Evolutionary conservation across 2,113 vertebrate genomes (phyloP), one percentile per base, ranked within the genome.

Genomic region (Neotoma lepida): DNA sequence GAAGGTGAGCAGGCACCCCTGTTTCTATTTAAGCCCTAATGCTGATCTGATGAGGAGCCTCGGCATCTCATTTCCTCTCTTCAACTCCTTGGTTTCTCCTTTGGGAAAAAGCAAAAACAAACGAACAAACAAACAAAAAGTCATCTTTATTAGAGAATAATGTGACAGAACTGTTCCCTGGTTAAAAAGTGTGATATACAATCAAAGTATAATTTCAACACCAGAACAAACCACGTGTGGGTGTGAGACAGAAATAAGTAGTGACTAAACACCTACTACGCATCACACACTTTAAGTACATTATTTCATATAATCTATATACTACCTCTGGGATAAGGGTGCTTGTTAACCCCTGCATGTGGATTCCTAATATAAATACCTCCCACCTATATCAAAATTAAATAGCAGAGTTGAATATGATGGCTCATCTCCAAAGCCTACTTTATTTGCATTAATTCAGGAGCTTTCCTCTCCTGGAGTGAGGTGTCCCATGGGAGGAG

Each of bases 141-240:
- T 41, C 22, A 70, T 70, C 35, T n/a, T 88, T 86, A 20, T 20
- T 64, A 90, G 56, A 76, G 28, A 56, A 90, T 86, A 90, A 82
- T 18, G 22, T 85, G 22, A 78, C 4, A 84, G 9, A 73, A 70
- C 12, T 91, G 12, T 64, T 86, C 22, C 76, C 81, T 87, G 7
- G 7, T 61, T 90, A 94, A 73, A 73, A 93, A 87, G 17, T 71
- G 66, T 91, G 54, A 88, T 84, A 70, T 41, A 61, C 17, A 93
- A 74, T 1, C 64, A 54, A 94, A 86, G 35, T 18, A 82, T 76
- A 46, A 33, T 94, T 84, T 68, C 68, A 95, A 70, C 9, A 81
- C n/a, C 9, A 74, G 35, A 91, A 54, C 54, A 30, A 84, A 64
- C 74, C 33, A 86, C 4, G 26, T 66, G 10, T 92, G 73, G 20